Evolutionary conservation across 2,888 invertebrate genomes (phyloP).

Genomic region (Clunio marinus): DNA sequence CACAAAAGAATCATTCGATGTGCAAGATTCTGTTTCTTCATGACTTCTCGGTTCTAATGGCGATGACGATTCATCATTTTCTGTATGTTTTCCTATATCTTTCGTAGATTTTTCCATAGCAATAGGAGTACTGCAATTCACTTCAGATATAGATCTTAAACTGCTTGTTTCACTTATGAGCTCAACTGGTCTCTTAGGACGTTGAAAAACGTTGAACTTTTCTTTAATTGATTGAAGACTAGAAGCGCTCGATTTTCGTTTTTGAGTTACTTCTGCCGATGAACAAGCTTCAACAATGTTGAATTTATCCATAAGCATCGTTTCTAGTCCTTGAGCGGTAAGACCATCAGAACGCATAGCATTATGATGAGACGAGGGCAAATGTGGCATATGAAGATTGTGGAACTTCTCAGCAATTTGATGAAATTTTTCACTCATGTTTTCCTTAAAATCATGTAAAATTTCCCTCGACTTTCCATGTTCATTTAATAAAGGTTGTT

Average conservation of each 20-base stretch:
- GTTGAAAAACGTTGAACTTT: conserved; percentile 30
- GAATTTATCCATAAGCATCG: conserved; percentile 57
- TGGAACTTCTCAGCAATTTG: conserved; percentile 34
- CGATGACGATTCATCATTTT: neutral
- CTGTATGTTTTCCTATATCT: neutral
- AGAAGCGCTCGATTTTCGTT: conserved; percentile 40
- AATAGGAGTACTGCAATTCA: neutral
- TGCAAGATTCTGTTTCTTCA: neutral
- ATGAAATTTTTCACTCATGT: conserved; percentile 31
- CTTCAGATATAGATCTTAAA: conserved; percentile 39
- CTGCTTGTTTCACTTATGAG: conserved; percentile 8
- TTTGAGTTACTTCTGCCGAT: conserved; percentile 39
- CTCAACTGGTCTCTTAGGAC: conserved; percentile 1
- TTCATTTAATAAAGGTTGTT: neutral
- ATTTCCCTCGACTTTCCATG: neutral
- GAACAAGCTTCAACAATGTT: conserved; percentile 46
- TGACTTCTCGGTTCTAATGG: neutral
- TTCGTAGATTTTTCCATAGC: neutral
- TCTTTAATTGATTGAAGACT: conserved; percentile 30
- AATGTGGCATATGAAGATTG: conserved; percentile 39
- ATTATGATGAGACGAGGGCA: neutral
- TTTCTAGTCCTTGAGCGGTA: conserved; percentile 53
- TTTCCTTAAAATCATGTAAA: conserved; percentile 19
- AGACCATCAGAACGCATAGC: neutral
- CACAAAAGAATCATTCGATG: neutral